Conservation (phyloP, 2,797 vertebrate species). For the Serranus cabrilla region DNA sequence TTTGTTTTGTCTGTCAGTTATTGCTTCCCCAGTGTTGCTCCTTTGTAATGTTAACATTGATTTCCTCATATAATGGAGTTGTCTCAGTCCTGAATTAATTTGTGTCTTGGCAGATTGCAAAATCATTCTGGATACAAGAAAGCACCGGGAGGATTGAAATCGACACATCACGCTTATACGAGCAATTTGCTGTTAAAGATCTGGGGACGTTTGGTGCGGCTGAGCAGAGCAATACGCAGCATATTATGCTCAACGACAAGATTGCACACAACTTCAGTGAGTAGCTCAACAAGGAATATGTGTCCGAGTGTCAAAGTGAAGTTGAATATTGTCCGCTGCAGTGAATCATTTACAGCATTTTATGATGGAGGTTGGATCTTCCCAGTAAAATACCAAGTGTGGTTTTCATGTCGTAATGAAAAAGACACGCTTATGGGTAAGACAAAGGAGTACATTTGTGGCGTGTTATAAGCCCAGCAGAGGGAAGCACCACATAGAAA, state of each 20-base stretch:
- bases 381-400: constrained; percentile 2
- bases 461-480: constrained; percentile 55
- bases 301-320: constrained; percentile 3
- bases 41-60: constrained; percentile 51
- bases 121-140: constrained; percentile 84
- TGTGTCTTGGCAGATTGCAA: constrained; percentile 83
- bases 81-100: constrained; percentile 41
- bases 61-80: constrained; percentile 41
- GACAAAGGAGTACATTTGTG: neutral
- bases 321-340: neutral
- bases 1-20: constrained; percentile 9
- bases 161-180: constrained; percentile 73
- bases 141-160: constrained; percentile 73
- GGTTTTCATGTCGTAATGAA: constrained; percentile 11
- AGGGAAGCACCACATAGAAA: constrained; percentile 66
- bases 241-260: constrained; percentile 87
- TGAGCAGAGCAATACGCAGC: constrained; percentile 63
- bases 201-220: neutral
- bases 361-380: neutral
- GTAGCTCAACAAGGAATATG: constrained; percentile 53
- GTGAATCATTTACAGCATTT: constrained; percentile 1
- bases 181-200: constrained; percentile 84
- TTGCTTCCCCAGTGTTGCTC: constrained; percentile 8
- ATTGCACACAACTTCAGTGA: constrained; percentile 89
- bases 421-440: constrained; percentile 27